These are phyloP conservation scores for Bombyx huttoni DNA, from an alignment of 2,888 invertebrate species.

Conservation along the genomic window DNA sequence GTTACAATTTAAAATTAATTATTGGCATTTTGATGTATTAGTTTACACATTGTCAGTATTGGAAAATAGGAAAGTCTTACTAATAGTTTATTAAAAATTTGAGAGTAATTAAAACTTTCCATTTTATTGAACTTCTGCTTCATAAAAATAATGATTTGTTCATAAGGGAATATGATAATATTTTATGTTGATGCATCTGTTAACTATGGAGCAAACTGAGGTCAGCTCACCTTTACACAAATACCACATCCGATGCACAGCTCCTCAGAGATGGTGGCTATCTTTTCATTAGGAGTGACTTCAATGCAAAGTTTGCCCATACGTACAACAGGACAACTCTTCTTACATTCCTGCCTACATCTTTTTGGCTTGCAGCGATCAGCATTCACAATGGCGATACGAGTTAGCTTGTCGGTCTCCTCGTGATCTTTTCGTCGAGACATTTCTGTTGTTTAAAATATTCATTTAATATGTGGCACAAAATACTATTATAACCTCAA, in stretches of 20 bases:
- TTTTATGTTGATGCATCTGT: background rate
- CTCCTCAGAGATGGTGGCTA: constrained; percentile 97
- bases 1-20: too few species aligned
- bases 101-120: too few species aligned
- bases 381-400: constrained; percentile 97
- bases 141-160: too few species aligned
- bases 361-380: constrained; percentile 99
- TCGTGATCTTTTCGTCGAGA: constrained; percentile 77
- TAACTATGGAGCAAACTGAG: background rate
- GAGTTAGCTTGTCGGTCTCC: constrained; percentile 93
- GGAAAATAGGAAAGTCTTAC: too few species aligned
- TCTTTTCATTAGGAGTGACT: constrained; percentile 95
- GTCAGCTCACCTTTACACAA: constrained; percentile 88
- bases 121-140: too few species aligned
- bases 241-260: constrained; percentile 99
- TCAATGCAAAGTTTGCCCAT: constrained; percentile 99
- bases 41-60: too few species aligned
- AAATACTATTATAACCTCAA: constrained; percentile 51
- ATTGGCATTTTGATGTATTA: too few species aligned
- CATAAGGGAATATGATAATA: too few species aligned
- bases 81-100: too few species aligned
- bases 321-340: constrained; percentile 97
- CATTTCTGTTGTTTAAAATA: constrained; percentile 41
- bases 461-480: constrained; percentile 49
- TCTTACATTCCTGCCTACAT: constrained; percentile 99